These are phyloP conservation scores for Acanthaster planci DNA, from an alignment of 35 echinoderm and acorn worm genomes.

Conservation along the genomic window DNA sequence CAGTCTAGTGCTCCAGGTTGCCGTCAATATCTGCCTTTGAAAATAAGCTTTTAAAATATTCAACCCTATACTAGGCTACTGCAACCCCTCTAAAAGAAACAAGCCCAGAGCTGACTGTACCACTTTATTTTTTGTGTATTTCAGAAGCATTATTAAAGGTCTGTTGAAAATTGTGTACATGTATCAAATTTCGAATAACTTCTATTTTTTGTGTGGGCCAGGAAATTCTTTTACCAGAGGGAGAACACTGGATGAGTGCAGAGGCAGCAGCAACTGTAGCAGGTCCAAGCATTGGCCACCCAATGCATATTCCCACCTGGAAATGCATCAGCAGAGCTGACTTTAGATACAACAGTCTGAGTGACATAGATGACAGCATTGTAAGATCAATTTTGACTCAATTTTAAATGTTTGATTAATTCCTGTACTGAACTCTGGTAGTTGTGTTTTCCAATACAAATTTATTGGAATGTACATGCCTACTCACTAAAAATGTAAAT, in stretches of 20 bases:
- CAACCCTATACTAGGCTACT: too few species aligned
- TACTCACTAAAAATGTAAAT: too few species aligned
- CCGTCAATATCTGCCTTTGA: too few species aligned
- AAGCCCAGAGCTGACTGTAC: too few species aligned
- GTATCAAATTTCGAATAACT: not conserved
- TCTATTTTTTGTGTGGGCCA: slow-evolving; percentile 29
- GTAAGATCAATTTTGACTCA: not conserved
- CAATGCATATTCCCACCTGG: slow-evolving; percentile 61
- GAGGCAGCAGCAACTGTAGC: slow-evolving; percentile 36
- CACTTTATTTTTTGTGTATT: too few species aligned
- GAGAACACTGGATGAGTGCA: slow-evolving; percentile 51
- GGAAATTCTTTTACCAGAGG: slow-evolving; percentile 79
- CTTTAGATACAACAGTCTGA: slow-evolving; percentile 80
- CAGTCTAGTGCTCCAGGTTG: too few species aligned
- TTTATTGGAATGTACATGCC: too few species aligned
- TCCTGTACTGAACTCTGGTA: not conserved
- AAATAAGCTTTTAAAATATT: too few species aligned
- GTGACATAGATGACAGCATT: slow-evolving; percentile 64
- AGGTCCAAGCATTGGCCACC: not conserved
- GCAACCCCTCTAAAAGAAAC: too few species aligned
- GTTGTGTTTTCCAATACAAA: too few species aligned
- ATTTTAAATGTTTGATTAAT: not conserved
- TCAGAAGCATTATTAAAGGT: too few species aligned
- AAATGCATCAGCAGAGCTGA: slow-evolving; percentile 65
- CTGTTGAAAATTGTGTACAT: not conserved